Evolutionary conservation across 2,797 vertebrate genomes (phyloP), one percentile per base, ranked within the genome.

Genomic region (Lophius americanus): DNA sequence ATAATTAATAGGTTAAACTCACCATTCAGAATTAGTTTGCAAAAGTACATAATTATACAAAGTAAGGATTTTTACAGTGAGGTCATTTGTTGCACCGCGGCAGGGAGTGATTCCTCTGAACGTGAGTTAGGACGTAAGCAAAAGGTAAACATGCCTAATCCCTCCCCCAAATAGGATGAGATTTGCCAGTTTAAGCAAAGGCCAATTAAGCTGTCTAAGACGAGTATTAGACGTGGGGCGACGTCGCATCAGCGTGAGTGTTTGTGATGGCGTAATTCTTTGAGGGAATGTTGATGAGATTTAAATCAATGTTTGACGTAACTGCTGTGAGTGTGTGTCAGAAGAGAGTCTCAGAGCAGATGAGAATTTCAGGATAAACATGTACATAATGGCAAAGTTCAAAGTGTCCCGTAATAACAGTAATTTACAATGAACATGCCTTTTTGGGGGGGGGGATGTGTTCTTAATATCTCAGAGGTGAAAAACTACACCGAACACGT

Each of bases 141-240:
- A 81, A 78, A 73, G 75, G 66, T 63, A 59, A 72, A 23, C 53
- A 79, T 68, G 38, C 67, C 64, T 82, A 86, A 87, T 89, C 85
- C 79, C 70, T 62, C 85, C 79, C 70, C 60, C 63, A 79, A 83
- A 84, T 73, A 70, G 72, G 82, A 86, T 81, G 82, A 88, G 77
- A 79, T 73, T 57, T 79, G 70, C 49, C 50, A 71, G 60, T 70
- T 68, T 76, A 83, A 85, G 65, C 68, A 67, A 70, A 84, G 71
- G 64, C 73, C 73, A 77, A 35, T 70, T 79, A 85, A 83, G 69
- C 73, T 74, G 83, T 86, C 70, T 85, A 83, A 85, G 75, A 82
- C 71, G 75, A 60, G 75, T 14, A 78, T 78, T 78, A 84, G 59
- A 79, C 41, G 48, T 51, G 46, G 48, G 64, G 73, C 5, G 41